Evolutionary conservation across 2,113 vertebrate genomes (phyloP).

Genomic region (Isichthys henryi): DNA sequence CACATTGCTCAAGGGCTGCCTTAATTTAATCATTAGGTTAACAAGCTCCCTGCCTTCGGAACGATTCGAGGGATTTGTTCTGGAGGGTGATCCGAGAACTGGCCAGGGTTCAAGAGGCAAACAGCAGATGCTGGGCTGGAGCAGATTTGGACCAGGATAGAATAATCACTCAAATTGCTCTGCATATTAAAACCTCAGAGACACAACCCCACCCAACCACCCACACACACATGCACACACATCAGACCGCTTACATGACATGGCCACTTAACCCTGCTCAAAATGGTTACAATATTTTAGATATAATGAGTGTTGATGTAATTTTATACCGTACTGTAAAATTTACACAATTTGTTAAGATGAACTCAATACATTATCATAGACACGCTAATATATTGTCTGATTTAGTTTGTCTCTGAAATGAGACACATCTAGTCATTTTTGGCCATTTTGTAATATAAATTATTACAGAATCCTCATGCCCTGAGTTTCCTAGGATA

Average conservation of each 20-base stretch:
- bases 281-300: background rate
- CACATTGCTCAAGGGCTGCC: slow-evolving; percentile 95
- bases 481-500: background rate
- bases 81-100: slow-evolving; percentile 85
- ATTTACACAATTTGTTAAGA: background rate
- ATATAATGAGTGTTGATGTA: background rate
- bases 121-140: slow-evolving; percentile 52
- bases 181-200: slow-evolving; percentile 68
- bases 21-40: slow-evolving; percentile 98
- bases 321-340: background rate
- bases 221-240: background rate
- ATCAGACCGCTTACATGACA: background rate
- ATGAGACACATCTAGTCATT: background rate
- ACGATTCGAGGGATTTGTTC: slow-evolving; percentile 90
- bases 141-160: slow-evolving; percentile 71
- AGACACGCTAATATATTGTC: background rate
- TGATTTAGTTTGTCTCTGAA: background rate
- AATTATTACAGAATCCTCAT: background rate
- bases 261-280: background rate
- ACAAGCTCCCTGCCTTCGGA: slow-evolving; percentile 86
- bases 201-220: background rate
- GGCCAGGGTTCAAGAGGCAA: slow-evolving; percentile 65
- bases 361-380: background rate
- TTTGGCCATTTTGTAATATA: background rate
- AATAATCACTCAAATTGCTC: slow-evolving; percentile 77